A percentile compares a stretch with the other conserved stretches of the same genome.
Conservation (phyloP, 2,797 vertebrate genomes). For the Muscicapa comitata region DNA sequence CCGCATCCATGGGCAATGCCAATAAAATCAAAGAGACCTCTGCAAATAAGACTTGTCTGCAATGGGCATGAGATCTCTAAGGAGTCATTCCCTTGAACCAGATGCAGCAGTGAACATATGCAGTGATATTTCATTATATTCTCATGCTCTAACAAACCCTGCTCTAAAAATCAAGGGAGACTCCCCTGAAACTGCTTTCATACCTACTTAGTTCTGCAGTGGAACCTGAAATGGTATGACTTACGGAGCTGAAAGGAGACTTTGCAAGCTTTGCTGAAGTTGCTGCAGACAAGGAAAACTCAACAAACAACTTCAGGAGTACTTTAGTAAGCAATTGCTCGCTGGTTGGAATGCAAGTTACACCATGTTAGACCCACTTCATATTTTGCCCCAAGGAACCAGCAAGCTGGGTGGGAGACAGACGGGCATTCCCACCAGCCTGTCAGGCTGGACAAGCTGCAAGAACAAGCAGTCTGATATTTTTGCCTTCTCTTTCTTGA, state of each 20-base stretch:
- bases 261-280: not conserved
- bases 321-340: not conserved
- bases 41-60: not conserved
- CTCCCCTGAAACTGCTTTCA: not conserved
- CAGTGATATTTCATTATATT: not conserved
- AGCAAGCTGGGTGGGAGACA: slow-evolving; percentile 7
- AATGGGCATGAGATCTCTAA: not conserved
- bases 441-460: slow-evolving; percentile 2
- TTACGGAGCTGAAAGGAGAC: not conserved
- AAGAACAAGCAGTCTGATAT: not conserved
- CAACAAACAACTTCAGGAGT: slow-evolving; percentile 17
- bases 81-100: not conserved
- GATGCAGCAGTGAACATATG: not conserved
- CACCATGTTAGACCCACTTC: not conserved
- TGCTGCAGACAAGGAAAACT: slow-evolving; percentile 38
- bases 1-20: not conserved
- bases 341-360: slow-evolving; percentile 38
- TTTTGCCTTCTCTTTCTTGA: not conserved
- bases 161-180: not conserved
- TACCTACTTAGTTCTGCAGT: not conserved
- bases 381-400: slow-evolving; percentile 20
- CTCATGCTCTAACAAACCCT: not conserved
- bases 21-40: not conserved
- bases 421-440: not conserved
- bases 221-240: not conserved